Evolutionary conservation across 1,140 invertebrate species (phyloP).

Genomic region (Drosophila punjabiensis): DNA sequence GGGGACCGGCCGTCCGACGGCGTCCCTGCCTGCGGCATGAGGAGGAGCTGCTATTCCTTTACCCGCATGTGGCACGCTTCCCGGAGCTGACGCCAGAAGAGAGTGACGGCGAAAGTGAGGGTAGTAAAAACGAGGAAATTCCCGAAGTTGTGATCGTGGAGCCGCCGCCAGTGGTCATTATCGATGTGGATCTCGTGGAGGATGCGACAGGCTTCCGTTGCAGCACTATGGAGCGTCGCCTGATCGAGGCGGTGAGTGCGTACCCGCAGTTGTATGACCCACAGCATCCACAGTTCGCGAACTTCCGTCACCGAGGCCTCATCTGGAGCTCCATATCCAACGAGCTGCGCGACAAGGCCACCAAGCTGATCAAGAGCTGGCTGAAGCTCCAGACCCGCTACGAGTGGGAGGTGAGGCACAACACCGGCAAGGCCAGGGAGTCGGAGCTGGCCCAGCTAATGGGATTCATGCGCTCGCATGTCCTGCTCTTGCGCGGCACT

Average conservation of each 20-base stretch:
- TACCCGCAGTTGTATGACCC: conserved; percentile 70
- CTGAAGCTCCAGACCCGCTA: conserved; percentile 62
- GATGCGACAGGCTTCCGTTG: neutral
- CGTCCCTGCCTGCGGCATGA: conserved; percentile 62
- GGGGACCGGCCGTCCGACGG: neutral
- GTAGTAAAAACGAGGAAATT: neutral
- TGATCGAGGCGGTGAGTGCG: conserved; percentile 50
- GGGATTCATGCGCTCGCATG: conserved; percentile 37
- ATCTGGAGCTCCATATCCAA: conserved; percentile 73
- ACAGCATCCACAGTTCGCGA: conserved; percentile 14
- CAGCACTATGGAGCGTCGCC: neutral
- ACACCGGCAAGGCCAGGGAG: neutral
- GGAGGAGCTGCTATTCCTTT: conserved; percentile 68
- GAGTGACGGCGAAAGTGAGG: neutral
- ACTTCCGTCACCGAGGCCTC: conserved; percentile 55
- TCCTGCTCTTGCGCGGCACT: conserved; percentile 21
- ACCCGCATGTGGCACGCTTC: conserved; percentile 50
- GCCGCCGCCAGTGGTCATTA: conserved; percentile 20
- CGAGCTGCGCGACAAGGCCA: conserved; percentile 72
- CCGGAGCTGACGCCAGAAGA: neutral
- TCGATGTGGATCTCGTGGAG: conserved; percentile 54
- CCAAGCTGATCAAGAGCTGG: conserved; percentile 78
- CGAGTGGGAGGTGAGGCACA: conserved; percentile 65
- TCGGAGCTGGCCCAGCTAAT: conserved; percentile 32
- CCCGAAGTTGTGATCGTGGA: conserved; percentile 35